Conservation (phyloP, 2,797 vertebrate genomes). For the Fringilla coelebs region DNA sequence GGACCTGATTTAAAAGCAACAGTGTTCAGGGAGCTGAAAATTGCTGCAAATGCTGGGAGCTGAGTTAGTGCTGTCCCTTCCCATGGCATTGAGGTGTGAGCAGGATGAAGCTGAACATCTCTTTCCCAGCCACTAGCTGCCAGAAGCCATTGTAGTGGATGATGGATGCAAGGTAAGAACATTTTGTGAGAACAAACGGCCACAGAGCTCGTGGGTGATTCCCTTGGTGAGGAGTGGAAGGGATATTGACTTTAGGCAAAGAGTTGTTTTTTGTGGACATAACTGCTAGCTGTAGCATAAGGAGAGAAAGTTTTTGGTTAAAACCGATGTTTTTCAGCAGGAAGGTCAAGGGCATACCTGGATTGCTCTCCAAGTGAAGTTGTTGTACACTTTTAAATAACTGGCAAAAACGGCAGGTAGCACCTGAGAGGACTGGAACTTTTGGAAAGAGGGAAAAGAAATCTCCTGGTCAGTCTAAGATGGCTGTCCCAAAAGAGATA, state of each 20-base stretch:
- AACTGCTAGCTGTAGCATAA: background rate
- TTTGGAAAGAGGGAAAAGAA: background rate
- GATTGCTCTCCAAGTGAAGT: background rate
- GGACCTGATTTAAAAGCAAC: background rate
- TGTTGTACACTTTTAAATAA: background rate
- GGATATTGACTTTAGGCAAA: constrained; percentile 72
- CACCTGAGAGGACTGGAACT: background rate
- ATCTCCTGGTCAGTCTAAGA: background rate
- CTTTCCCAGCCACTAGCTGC: constrained; percentile 94
- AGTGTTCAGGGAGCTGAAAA: background rate
- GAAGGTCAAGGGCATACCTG: background rate
- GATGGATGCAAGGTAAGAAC: constrained; percentile 92
- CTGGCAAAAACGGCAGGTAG: rapidly evolving
- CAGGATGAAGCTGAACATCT: constrained; percentile 87
- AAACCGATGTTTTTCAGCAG: background rate
- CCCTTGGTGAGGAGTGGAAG: constrained; percentile 97
- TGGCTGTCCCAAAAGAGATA: background rate
- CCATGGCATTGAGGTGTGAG: background rate
- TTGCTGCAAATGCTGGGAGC: background rate
- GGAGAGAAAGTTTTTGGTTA: background rate
- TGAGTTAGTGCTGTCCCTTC: background rate
- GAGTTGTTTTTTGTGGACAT: background rate
- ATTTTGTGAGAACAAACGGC: constrained; percentile 97
- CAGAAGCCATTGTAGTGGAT: constrained; percentile 94
- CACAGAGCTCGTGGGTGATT: constrained; percentile 88